Conservation (phyloP, 2,113 vertebrate genomes). For the Sylvietta virens region DNA sequence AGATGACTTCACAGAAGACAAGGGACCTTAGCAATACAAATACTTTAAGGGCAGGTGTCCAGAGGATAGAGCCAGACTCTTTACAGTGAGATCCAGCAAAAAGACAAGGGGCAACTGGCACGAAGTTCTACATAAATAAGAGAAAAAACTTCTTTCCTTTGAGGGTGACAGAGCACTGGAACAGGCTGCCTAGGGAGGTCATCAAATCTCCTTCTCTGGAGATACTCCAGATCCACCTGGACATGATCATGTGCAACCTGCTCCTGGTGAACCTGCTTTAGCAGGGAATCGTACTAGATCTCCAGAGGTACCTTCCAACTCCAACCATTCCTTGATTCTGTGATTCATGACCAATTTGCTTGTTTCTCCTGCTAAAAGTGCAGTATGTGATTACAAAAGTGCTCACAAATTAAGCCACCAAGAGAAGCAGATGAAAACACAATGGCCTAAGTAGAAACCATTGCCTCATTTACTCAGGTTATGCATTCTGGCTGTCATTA, state of each 20-base stretch:
- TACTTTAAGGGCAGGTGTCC: not conserved
- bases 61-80: not conserved
- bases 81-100: not conserved
- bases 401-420: not conserved
- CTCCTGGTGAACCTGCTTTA: not conserved
- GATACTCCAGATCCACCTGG: not conserved
- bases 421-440: not conserved
- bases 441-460: not conserved
- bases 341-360: not conserved
- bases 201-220: not conserved
- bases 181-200: not conserved
- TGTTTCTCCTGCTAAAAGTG: not conserved
- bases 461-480: not conserved
- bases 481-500: not conserved
- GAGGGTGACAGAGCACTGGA: not conserved
- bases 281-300: not conserved
- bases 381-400: not conserved
- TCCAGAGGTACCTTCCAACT: not conserved
- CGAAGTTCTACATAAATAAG: not conserved
- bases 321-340: not conserved
- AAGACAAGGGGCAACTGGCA: not conserved
- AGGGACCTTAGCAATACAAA: not conserved
- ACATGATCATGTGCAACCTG: not conserved
- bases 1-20: not conserved
- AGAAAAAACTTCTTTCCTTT: not conserved